These are phyloP conservation scores for Teleiodes luculella DNA, from an alignment of 2,888 invertebrate species.

Conservation along the genomic window DNA sequence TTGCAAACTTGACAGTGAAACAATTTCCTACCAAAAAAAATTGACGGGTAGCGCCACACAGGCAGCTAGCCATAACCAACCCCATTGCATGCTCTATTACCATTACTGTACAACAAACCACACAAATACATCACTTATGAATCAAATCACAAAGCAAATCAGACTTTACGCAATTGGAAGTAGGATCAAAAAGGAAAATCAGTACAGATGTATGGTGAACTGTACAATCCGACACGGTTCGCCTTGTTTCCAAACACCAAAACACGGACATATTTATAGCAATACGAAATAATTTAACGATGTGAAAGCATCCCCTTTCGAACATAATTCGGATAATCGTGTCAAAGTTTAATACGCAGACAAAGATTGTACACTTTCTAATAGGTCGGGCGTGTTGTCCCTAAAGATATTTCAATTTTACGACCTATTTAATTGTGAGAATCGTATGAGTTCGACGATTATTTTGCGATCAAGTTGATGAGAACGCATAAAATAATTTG, in stretches of 20 bases:
- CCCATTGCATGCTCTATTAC: conserved; percentile 62
- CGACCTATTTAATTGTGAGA: conserved; percentile 67
- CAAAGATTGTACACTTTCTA: conserved; percentile 66
- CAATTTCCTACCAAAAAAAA: conserved; percentile 28
- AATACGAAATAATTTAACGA: conserved; percentile 74
- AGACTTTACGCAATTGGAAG: not conserved
- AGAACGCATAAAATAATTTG: not conserved
- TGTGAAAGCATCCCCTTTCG: conserved; percentile 59
- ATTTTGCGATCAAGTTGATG: conserved; percentile 1
- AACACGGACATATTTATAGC: conserved; percentile 69
- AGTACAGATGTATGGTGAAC: conserved; percentile 20
- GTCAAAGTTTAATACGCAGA: conserved; percentile 76
- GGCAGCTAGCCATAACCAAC: conserved; percentile 17
- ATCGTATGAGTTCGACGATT: conserved; percentile 20
- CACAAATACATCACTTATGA: not conserved
- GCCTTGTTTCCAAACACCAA: conserved; percentile 70
- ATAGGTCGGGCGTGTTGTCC: conserved; percentile 62
- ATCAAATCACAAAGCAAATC: not conserved
- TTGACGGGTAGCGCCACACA: conserved; percentile 46
- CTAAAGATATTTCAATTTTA: conserved; percentile 63
- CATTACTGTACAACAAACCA: conserved; percentile 33
- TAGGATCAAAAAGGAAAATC: not conserved
- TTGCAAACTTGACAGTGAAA: conserved; percentile 24
- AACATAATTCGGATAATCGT: conserved; percentile 75
- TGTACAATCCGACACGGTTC: conserved; percentile 65